Base-by-base conservation (phyloP, 1,140 invertebrate species). In the Anastrepha obliqua region DNA sequence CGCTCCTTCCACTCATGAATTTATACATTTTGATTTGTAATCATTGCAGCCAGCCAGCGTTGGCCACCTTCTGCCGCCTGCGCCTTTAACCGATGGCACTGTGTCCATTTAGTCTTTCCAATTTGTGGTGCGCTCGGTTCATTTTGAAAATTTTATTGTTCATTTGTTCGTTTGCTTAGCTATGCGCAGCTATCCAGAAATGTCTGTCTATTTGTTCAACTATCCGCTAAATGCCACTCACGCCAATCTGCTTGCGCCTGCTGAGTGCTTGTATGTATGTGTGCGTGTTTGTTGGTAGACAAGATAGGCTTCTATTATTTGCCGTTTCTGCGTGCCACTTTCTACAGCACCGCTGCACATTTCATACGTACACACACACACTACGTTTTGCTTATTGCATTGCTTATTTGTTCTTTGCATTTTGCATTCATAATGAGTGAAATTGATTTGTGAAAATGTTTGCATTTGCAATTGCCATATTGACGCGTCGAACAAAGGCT, bases 401-500 rank as follows among this genome's bases (percentile, higher is more conserved):
- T 67, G 29, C 39, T 6, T 81, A 17, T 58, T 81, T 81, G 74
- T 55, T 0, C n/a, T 55, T 9, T 42, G 74, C 47, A 81, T 81
- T 81, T 81, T 81, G 74, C 74, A 81, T 81, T 55, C 47, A 58
- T 81, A 81, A 81, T 81, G 74, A 81, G 47, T 42, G 74, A 81
- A 81, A 81, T 81, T 81, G 47, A 81, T 81, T 81, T 81, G 74
- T 81, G 74, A 81, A 81, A 81, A 81, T 81, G 74, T 81, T 81
- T 81, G 47, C 74, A 20, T 81, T 81, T 81, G 17, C 74, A 81
- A 81, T 81, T 81, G 74, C 47, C 74, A 81, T 81, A 81, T 81
- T 81, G 74, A 81, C n/a, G 74, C 74, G 44, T 29, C 47, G 51
- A n/a, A 81, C 17, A 81, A 55, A 55, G n/a, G 74, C 47, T 3